Evolutionary conservation across 2,113 vertebrate genomes (phyloP).

Genomic region (Athene noctua): DNA sequence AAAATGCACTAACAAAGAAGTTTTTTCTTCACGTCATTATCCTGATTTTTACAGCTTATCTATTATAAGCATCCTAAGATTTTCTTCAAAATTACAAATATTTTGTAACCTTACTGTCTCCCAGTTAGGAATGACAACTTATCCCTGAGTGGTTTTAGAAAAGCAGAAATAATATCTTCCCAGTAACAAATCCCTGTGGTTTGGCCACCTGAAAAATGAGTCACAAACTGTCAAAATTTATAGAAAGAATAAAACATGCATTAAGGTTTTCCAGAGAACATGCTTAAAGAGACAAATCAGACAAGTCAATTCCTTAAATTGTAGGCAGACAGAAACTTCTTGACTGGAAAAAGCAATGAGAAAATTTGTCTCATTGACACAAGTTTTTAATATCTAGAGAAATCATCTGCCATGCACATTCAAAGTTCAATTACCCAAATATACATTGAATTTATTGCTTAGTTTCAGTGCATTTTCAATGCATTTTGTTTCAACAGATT

Average conservation of each 20-base stretch:
- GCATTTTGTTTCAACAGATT: neutral
- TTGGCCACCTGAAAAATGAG: neutral
- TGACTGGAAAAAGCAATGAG: neutral
- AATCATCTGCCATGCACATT: neutral
- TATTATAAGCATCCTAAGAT: neutral
- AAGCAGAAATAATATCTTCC: neutral
- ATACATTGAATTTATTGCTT: neutral
- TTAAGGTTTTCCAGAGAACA: neutral
- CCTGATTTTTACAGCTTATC: neutral
- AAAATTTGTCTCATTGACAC: neutral
- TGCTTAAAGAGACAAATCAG: neutral
- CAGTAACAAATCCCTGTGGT: neutral
- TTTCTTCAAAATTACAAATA: neutral
- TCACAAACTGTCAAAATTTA: neutral
- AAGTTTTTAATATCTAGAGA: neutral
- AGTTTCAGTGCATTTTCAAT: neutral
- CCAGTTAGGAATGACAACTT: neutral
- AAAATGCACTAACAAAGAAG: neutral
- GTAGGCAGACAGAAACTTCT: neutral
- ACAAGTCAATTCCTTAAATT: neutral
- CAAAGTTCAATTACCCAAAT: neutral
- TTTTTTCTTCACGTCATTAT: neutral
- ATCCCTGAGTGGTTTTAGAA: neutral
- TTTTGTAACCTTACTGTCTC: neutral
- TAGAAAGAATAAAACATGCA: rapidly evolving